Evolutionary conservation across 2,888 invertebrate genomes (phyloP).

Genomic region (Agrilus biguttatus): DNA sequence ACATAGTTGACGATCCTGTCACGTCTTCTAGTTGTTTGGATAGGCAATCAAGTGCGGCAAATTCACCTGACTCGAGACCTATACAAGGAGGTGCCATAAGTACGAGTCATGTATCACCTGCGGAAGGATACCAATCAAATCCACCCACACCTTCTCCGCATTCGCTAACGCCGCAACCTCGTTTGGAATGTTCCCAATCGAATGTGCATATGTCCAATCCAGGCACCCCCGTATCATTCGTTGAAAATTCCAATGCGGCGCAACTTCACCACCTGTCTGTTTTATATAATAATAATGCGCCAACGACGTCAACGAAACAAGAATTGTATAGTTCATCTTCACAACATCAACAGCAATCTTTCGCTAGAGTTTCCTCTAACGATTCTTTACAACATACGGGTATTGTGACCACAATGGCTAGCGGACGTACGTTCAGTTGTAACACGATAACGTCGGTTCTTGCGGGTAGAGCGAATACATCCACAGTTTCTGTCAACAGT

Average conservation of each 20-base stretch:
- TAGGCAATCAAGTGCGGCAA: constrained; percentile 29
- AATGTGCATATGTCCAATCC: constrained; percentile 24
- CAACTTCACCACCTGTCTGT: constrained; percentile 4
- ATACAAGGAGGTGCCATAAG: constrained; percentile 77
- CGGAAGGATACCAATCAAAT: constrained; percentile 49
- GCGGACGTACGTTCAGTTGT: constrained; percentile 61
- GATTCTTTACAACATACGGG: constrained; percentile 16
- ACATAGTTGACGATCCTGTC: constrained; percentile 45
- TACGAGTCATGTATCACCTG: constrained; percentile 65
- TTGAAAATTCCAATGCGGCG: too few relatives aligned
- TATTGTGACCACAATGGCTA: constrained; percentile 49
- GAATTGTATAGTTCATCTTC: constrained; percentile 2
- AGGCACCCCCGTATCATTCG: neutral
- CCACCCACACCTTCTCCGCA: constrained; percentile 38
- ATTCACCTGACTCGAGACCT: constrained; percentile 49
- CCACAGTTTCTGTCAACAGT: constrained; percentile 59
- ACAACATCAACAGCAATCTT: neutral
- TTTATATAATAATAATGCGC: too few relatives aligned
- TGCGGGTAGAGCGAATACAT: constrained; percentile 61
- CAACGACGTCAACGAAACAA: neutral
- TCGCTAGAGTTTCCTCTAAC: neutral
- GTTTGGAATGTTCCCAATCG: constrained; percentile 36
- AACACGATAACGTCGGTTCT: constrained; percentile 71
- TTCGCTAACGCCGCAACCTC: constrained; percentile 28
- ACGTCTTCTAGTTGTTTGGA: constrained; percentile 55